These are phyloP conservation scores for Rhinophrynus dorsalis DNA, from an alignment of 2,797 vertebrate species.

Conservation along the genomic window DNA sequence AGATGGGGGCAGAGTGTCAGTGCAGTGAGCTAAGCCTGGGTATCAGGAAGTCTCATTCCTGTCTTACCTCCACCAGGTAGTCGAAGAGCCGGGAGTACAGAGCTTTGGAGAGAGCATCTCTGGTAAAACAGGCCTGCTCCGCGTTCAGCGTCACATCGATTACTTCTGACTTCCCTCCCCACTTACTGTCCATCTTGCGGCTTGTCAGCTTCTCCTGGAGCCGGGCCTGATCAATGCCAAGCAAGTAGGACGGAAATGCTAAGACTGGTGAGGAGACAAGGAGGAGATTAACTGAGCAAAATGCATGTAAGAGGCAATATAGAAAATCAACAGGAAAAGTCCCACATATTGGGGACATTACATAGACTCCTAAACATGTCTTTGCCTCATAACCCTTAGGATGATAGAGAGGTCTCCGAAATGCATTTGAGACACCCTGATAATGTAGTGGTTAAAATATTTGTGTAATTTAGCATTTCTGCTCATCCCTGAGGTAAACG, in stretches of 20 bases:
- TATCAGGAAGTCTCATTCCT: not conserved
- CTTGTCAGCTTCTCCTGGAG: constrained; percentile 78
- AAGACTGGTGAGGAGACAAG: constrained; percentile 61
- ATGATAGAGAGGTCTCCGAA: too few species aligned
- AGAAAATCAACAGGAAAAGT: too few species aligned
- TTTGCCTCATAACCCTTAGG: not conserved
- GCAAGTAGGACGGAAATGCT: constrained; percentile 75
- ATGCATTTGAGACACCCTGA: too few species aligned
- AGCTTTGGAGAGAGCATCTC: constrained; percentile 78
- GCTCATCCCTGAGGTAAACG: too few species aligned
- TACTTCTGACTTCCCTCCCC: constrained; percentile 76
- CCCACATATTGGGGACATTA: too few species aligned
- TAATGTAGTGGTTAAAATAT: too few species aligned
- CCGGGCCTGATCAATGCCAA: constrained; percentile 73
- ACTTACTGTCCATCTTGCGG: constrained; percentile 79
- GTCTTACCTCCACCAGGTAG: constrained; percentile 74
- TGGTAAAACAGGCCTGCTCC: constrained; percentile 75
- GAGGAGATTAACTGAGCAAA: not conserved
- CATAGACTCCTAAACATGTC: not conserved
- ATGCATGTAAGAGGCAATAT: too few species aligned
- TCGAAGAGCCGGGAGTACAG: constrained; percentile 78
- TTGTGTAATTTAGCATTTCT: too few species aligned
- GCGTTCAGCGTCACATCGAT: constrained; percentile 79
- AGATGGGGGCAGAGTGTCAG: not conserved
- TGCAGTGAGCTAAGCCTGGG: not conserved